A percentile compares a stretch with the other conserved stretches of the same genome.
These are phyloP conservation scores for Cynaeus angustus DNA, from an alignment of 2,888 invertebrate genomes.

Conservation along the genomic window DNA sequence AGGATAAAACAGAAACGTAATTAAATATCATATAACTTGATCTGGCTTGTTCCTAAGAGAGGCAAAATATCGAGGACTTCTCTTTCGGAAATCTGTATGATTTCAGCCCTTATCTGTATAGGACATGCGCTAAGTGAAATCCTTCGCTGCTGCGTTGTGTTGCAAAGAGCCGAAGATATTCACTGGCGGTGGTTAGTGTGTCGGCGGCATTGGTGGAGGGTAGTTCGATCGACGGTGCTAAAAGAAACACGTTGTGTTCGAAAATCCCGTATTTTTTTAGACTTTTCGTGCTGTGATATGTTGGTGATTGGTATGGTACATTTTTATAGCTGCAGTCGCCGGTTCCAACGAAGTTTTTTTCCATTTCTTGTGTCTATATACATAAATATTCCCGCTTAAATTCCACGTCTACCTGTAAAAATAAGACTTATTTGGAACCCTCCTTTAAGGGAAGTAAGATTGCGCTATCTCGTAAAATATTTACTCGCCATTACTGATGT, in stretches of 20 bases:
- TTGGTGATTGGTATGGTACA: constrained; percentile 2
- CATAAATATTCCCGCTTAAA: constrained; percentile 43
- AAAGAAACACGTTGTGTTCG: constrained; percentile 18
- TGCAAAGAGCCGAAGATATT: constrained; percentile 12
- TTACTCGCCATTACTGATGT: constrained; percentile 41
- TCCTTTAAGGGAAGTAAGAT: constrained; percentile 17
- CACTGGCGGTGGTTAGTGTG: constrained; percentile 36
- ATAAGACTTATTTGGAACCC: constrained; percentile 25
- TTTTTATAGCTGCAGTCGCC: constrained; percentile 31
- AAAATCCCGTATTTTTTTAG: constrained; percentile 3
- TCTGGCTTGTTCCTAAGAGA: constrained; percentile 22
- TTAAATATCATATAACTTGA: constrained; percentile 33
- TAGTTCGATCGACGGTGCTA: constrained; percentile 20
- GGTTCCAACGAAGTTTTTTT: neutral
- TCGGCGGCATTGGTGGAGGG: constrained; percentile 17
- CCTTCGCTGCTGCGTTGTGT: constrained; percentile 12
- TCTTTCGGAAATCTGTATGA: constrained; percentile 48
- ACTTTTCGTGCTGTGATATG: constrained; percentile 27
- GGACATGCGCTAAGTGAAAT: constrained; percentile 53
- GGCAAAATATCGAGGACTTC: constrained; percentile 30
- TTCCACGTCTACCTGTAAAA: constrained; percentile 34
- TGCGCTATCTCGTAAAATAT: constrained; percentile 31
- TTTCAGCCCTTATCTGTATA: constrained; percentile 50
- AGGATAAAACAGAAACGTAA: constrained; percentile 26
- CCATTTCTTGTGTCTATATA: too few species aligned